These are phyloP conservation scores for Sebastes trivittatus DNA, from an alignment of 2,797 vertebrate genomes.

Conservation along the genomic window DNA sequence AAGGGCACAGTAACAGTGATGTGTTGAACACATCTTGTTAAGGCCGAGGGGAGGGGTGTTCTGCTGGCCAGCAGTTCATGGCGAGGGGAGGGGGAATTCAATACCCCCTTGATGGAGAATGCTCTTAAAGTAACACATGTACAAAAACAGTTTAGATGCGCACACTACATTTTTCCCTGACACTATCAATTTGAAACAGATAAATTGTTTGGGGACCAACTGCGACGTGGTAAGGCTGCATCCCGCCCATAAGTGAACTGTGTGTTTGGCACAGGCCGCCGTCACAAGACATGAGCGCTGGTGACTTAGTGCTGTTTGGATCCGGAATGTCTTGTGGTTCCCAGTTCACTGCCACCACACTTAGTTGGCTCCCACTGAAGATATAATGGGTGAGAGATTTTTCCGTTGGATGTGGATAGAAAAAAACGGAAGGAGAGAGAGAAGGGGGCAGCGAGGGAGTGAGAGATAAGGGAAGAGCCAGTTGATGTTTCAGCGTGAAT, in stretches of 20 bases:
- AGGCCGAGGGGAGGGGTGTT: constrained; percentile 42
- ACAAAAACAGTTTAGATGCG: constrained; percentile 57
- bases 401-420: constrained; percentile 82
- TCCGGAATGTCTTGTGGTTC: constrained; percentile 83
- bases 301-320: constrained; percentile 78
- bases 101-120: constrained; percentile 71
- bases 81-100: constrained; percentile 72
- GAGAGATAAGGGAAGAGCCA: constrained; percentile 76
- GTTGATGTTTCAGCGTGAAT: constrained; percentile 66
- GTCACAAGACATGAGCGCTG: constrained; percentile 70
- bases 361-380: constrained; percentile 79
- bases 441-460: constrained; percentile 52
- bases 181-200: constrained; percentile 75
- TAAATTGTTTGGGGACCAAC: constrained; percentile 68
- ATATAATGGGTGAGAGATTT: constrained; percentile 85
- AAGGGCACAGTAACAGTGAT: constrained; percentile 65
- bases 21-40: constrained; percentile 78
- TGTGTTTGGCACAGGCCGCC: constrained; percentile 71
- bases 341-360: constrained; percentile 84
- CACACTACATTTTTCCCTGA: constrained; percentile 43
- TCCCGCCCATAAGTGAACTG: constrained; percentile 71
- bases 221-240: constrained; percentile 64
- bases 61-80: constrained; percentile 67
- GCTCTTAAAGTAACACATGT: constrained; percentile 68
- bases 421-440: constrained; percentile 65